Evolutionary conservation across 92 coral and sea anemone genomes (phyloP).

Genomic region (Siderastrea siderea): DNA sequence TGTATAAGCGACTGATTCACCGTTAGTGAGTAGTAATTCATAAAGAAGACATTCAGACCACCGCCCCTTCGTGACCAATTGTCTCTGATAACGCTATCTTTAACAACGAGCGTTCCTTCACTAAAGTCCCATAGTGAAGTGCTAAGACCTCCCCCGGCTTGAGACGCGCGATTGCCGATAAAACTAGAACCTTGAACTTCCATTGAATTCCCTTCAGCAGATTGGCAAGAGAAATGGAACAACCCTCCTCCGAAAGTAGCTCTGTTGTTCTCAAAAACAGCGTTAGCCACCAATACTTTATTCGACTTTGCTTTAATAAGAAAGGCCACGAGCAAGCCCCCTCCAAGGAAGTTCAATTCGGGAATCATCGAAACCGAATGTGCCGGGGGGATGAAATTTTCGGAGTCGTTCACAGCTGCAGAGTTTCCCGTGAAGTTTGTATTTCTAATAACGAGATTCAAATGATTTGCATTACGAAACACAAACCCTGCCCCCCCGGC

Average conservation of each 20-base stretch:
- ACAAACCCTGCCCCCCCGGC: conserved; percentile 78
- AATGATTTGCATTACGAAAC: conserved; percentile 38
- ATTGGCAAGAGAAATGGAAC: conserved; percentile 51
- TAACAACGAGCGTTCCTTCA: conserved; percentile 47
- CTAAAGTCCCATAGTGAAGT: conserved; percentile 72
- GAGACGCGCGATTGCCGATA: conserved; percentile 73
- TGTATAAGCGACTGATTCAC: conserved; percentile 50
- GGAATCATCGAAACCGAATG: conserved; percentile 49
- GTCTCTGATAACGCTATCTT: conserved; percentile 53
- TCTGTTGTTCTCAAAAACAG: conserved; percentile 60
- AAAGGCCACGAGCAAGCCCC: conserved; percentile 76
- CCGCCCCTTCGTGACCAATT: conserved; percentile 90
- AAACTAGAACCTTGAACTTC: conserved; percentile 45
- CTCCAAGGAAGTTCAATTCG: conserved; percentile 66
- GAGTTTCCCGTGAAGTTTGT: conserved; percentile 72
- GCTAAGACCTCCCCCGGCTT: conserved; percentile 88
- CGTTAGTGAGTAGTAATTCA: conserved; percentile 33
- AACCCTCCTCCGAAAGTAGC: conserved; percentile 95
- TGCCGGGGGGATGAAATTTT: conserved; percentile 58
- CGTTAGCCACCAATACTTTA: conserved; percentile 48
- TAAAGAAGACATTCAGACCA: conserved; percentile 70
- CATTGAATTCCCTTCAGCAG: conserved; percentile 57
- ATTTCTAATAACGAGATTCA: conserved; percentile 49
- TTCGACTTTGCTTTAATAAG: conserved; percentile 38
- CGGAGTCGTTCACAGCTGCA: conserved; percentile 76